Evolutionary conservation across 2,888 invertebrate genomes (phyloP), one percentile per base, ranked within the genome.

Genomic region (Tipula unca): DNA sequence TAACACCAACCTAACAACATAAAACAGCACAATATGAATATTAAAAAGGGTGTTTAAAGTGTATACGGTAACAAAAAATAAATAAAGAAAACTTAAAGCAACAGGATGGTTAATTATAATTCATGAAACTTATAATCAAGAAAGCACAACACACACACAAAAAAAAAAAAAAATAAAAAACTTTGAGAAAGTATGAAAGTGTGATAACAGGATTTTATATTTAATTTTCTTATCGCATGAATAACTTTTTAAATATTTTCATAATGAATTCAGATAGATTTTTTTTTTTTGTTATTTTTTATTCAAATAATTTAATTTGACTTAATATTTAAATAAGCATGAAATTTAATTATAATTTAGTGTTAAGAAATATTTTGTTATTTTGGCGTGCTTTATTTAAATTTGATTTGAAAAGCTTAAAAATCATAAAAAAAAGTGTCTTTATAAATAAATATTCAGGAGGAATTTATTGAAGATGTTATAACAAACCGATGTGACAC

Each of bases 61-160:
- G n/a, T n/a, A n/a, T n/a, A 39, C 6, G 13, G 39, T 39, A 48
- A 13, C 6, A 10, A 69, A n/a, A 17, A 69, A 48, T 48, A 14
- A 48, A 48, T 1, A 69, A 48, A n/a, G 10, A 69, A 69, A 69
- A 69, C 25, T 69, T 69, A 25, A 69, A 69, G 69, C 69, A 69
- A 69, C 69, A 69, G 69, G 69, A 69, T 69, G 69, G 69, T 69
- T 69, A 69, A 69, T 69, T 69, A 69, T 69, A 69, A 69, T 69
- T 69, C 69, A 69, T 69, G 69, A 69, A 69, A 69, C 69, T 69
- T 69, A 69, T 69, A 69, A 69, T 69, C 69, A 69, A 69, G 69
- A 69, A 69, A 69, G 69, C 69, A 69, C 69, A 69, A 69, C 69
- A 69, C 69, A 69, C 20, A 48, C 17, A 48, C 0, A 48, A 48